Evolutionary conservation across 1,140 invertebrate genomes (phyloP), one percentile per base, ranked within the genome.

Genomic region (Chymomyza costata): DNA sequence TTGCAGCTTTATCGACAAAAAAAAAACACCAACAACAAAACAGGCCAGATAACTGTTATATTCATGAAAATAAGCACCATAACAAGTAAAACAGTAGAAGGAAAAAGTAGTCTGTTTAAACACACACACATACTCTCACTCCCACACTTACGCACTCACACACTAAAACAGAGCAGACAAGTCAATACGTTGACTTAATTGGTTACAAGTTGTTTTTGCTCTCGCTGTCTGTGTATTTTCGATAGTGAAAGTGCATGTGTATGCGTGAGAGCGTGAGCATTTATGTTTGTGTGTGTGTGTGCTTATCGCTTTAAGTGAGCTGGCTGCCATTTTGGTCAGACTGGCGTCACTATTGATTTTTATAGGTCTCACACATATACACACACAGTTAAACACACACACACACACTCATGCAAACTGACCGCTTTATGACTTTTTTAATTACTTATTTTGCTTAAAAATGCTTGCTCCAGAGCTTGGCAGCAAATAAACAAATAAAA

Each of bases 371-470:
- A 6, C 8, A 13, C 17, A 18, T 11, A 25, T 8, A 25, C 13
- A 25, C 21, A 5, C 21, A 25, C 8, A 25, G 21, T 3, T 25
- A 25, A 25, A 25, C 21, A 25, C 8, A 5, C 8, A 25, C 21
- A 25, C 21, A 25, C 35, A 50, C 50, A 55, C 44, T 47, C 37
- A n/a, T n/a, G n/a, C n/a, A 47, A 44, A 44, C 48, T 52, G 40
- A 39, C 54, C 64, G 48, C 53, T 76, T 78, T 78, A 78, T 80
- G 73, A 80, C 68, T 60, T 80, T 78, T 73, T 78, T 78, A 78
- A 78, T 78, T 78, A 80, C 73, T 80, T 78, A 78, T 80, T 78
- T 80, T 80, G 60, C 68, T 65, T 50, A 55, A 80, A 80, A 73
- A 53, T 71, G 63, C 64, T 48, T 80, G 50, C 56, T 59, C 66